These are phyloP conservation scores for Megatriorchis doriae DNA, from an alignment of 2,113 vertebrate genomes.

Conservation along the genomic window DNA sequence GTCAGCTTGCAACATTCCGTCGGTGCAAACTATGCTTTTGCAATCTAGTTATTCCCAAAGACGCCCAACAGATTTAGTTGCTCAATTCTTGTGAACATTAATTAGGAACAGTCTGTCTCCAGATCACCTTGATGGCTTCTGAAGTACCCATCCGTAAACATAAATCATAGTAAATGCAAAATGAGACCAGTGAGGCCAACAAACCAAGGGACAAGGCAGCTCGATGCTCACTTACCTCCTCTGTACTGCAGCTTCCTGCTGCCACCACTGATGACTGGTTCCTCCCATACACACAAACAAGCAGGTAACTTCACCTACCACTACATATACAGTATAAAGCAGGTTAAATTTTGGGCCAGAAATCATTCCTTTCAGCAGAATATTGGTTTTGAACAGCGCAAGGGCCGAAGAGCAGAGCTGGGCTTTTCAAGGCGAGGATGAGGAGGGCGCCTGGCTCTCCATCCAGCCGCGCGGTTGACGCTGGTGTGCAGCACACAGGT, in stretches of 20 bases:
- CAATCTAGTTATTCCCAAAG: not conserved
- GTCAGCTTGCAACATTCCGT: not conserved
- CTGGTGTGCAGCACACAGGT: not conserved
- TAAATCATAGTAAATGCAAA: not conserved
- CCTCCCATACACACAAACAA: not conserved
- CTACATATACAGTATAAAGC: not conserved
- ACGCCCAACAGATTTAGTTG: not conserved
- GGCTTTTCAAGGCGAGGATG: not conserved
- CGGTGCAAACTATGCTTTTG: not conserved
- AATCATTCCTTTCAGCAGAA: not conserved
- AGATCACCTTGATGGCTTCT: not conserved
- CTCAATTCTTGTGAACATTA: not conserved
- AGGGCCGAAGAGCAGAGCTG: not conserved
- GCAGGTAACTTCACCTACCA: not conserved
- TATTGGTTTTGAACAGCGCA: accelerated
- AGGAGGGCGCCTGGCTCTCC: not conserved
- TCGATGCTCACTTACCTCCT: not conserved
- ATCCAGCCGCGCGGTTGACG: accelerated
- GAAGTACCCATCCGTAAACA: not conserved
- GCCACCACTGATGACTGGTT: not conserved
- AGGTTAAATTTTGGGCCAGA: not conserved
- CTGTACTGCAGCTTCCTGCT: accelerated
- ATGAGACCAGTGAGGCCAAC: not conserved
- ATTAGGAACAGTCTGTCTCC: not conserved
- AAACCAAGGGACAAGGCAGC: not conserved